These are phyloP conservation scores for Turritopsis dohrnii DNA, from an alignment of 30 jellyfish, hydroid and myxozoan genomes.

Conservation along the genomic window DNA sequence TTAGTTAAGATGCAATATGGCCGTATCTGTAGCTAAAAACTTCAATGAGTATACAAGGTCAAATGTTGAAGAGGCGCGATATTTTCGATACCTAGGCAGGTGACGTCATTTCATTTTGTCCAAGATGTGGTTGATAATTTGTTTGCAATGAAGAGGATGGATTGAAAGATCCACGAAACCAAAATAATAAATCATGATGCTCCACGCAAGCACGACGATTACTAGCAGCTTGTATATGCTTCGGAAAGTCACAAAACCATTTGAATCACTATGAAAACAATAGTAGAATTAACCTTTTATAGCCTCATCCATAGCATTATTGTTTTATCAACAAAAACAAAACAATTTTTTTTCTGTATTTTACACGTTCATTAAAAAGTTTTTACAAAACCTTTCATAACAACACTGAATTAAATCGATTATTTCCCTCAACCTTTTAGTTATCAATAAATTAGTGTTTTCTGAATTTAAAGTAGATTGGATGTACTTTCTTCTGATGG, in stretches of 20 bases:
- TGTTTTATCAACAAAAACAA: neutral
- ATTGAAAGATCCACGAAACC: neutral
- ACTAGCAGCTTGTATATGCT: neutral
- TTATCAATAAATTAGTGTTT: no score
- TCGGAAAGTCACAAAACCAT: neutral
- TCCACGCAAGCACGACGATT: neutral
- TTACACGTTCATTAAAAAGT: no score
- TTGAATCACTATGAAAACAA: neutral
- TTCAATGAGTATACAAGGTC: no score
- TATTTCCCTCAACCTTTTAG: no score
- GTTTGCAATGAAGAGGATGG: neutral
- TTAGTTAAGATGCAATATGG: no score
- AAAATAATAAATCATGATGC: neutral
- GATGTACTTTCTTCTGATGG: no score
- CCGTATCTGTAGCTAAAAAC: neutral
- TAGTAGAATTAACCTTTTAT: neutral
- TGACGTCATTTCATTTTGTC: neutral
- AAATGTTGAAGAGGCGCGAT: no score
- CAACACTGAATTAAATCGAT: no score
- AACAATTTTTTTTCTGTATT: no score
- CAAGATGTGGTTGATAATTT: neutral
- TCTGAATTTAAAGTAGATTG: neutral
- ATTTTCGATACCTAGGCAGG: neutral
- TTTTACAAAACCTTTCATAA: no score
- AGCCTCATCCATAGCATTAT: neutral